Evolutionary conservation across 2,888 invertebrate genomes (phyloP).

Genomic region (Gortyna flavago): DNA sequence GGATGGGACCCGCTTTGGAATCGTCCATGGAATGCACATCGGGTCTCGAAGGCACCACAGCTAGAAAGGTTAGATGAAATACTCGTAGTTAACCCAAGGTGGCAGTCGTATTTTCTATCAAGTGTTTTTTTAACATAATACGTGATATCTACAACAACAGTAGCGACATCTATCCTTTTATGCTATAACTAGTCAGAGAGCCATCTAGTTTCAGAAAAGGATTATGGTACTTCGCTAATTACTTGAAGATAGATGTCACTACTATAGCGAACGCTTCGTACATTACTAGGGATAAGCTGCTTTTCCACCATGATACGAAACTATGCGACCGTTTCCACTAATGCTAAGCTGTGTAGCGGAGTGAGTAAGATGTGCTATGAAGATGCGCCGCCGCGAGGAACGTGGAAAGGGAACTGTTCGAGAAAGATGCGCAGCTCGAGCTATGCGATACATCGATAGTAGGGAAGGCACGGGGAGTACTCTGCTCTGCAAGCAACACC

Average conservation of each 20-base stretch:
- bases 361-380: too few species aligned
- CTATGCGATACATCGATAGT: too few species aligned
- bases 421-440: too few species aligned
- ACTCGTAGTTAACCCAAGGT: background rate
- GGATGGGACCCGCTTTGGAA: background rate
- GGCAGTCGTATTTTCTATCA: background rate
- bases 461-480: too few species aligned
- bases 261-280: background rate
- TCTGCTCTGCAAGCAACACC: too few species aligned
- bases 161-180: conserved; percentile 40
- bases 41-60: background rate
- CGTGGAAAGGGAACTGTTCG: too few species aligned
- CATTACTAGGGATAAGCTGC: too few species aligned
- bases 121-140: too few species aligned
- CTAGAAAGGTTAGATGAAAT: background rate
- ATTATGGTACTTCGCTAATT: background rate
- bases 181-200: conserved; percentile 5
- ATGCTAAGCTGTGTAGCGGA: too few species aligned
- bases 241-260: conserved; percentile 36
- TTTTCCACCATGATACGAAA: too few species aligned
- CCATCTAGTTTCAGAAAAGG: conserved; percentile 23
- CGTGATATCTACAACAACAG: background rate
- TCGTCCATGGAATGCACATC: background rate
- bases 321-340: too few species aligned
- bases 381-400: too few species aligned